Conservation (phyloP, 2,888 invertebrate genomes). For the Selenia dentaria region DNA sequence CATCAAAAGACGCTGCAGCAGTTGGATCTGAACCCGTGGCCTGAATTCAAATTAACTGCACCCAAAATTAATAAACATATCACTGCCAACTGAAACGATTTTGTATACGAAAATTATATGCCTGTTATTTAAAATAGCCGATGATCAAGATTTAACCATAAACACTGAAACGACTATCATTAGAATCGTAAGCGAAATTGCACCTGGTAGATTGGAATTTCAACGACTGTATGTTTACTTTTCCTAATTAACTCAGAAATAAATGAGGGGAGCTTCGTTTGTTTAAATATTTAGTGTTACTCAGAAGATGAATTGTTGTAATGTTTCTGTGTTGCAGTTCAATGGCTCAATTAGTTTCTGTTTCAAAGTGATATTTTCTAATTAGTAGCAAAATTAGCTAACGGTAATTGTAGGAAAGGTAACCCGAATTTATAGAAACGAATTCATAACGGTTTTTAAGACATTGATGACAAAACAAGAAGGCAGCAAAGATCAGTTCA, state of each 20-base stretch:
- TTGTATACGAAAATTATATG: constrained; percentile 5
- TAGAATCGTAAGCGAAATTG: constrained; percentile 3
- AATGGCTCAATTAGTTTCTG: not conserved
- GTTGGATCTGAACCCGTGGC: constrained; percentile 23
- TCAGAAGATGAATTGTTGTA: not conserved
- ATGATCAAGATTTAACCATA: constrained; percentile 3
- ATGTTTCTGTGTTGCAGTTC: not conserved
- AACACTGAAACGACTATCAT: constrained; percentile 5
- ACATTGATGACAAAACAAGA: too few relatives aligned
- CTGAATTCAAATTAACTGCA: constrained; percentile 31
- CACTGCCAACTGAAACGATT: constrained; percentile 28
- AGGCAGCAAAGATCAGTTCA: too few relatives aligned
- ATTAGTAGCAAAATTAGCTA: too few relatives aligned
- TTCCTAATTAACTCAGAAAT: constrained; percentile 6
- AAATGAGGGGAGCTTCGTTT: constrained; percentile 9
- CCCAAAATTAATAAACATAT: constrained; percentile 27
- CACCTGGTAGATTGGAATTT: constrained; percentile 2
- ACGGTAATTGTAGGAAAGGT: too few relatives aligned
- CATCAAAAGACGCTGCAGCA: constrained; percentile 30
- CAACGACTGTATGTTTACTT: constrained; percentile 7
- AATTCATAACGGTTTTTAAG: too few relatives aligned
- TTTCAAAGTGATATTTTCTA: too few relatives aligned
- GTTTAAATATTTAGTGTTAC: constrained; percentile 3
- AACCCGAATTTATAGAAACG: too few relatives aligned
- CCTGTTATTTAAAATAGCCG: not conserved